phyloP scores from a whole-genome alignment of 1,140 invertebrate genomes.

The Brachionus plicatilis region DNA sequence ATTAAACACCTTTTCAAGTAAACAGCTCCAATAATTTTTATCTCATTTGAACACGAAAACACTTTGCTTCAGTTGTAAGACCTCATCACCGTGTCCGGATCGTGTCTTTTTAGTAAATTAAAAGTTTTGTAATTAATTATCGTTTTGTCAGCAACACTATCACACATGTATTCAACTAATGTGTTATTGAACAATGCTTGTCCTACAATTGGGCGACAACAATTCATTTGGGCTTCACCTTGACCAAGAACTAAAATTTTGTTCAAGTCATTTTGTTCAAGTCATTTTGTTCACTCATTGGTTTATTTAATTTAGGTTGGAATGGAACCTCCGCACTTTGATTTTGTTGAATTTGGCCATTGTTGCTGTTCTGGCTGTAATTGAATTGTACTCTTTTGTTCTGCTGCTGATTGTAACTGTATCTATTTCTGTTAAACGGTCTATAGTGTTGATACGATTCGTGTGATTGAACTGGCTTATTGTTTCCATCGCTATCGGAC shows the following conservation, averaged over 20 bases:
- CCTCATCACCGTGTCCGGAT: background rate
- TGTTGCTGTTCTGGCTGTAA: too few relatives aligned
- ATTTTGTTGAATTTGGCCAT: background rate
- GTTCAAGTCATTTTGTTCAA: background rate
- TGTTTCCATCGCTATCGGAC: too few relatives aligned
- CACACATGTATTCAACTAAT: background rate
- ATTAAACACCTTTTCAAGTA: background rate
- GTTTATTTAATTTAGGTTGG: background rate
- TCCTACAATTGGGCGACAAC: background rate
- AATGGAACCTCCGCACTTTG: background rate
- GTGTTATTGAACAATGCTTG: background rate
- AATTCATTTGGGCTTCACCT: background rate
- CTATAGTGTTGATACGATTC: too few relatives aligned
- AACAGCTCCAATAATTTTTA: background rate
- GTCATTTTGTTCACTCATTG: background rate
- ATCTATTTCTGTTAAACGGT: too few relatives aligned
- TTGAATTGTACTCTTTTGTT: too few relatives aligned
- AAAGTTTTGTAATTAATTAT: background rate
- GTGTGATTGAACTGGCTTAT: too few relatives aligned
- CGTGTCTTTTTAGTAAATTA: background rate
- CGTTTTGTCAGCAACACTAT: background rate
- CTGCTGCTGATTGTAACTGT: too few relatives aligned
- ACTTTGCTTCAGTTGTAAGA: background rate
- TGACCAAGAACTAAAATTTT: background rate
- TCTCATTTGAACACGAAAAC: background rate